Evolutionary conservation across 2,888 invertebrate genomes (phyloP), one percentile per base, ranked within the genome.

Genomic region (Tridacna crocea): DNA sequence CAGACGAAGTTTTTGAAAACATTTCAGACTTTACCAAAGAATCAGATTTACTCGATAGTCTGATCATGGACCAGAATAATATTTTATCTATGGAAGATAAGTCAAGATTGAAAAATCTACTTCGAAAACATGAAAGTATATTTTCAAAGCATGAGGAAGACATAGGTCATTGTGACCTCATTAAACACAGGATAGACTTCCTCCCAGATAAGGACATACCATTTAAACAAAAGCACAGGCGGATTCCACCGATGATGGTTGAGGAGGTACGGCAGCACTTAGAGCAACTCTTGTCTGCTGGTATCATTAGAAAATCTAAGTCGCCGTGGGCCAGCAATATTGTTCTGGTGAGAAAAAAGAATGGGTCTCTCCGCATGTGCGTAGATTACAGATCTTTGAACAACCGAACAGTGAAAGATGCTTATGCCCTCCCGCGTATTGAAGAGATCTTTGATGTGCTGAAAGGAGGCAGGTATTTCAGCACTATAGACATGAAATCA

Each of bases 361-460:
- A n/a, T n/a, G n/a, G n/a, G n/a, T n/a, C n/a, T n/a, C n/a, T n/a
- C n/a, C n/a, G n/a, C n/a, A n/a, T n/a, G n/a, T n/a, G n/a, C n/a
- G n/a, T n/a, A n/a, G n/a, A n/a, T n/a, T n/a, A n/a, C n/a, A n/a
- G n/a, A n/a, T n/a, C n/a, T n/a, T n/a, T n/a, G n/a, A n/a, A n/a
- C n/a, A n/a, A n/a, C n/a, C n/a, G n/a, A n/a, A n/a, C n/a, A n/a
- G n/a, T n/a, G n/a, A n/a, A n/a, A n/a, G n/a, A n/a, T n/a, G n/a
- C n/a, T n/a, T n/a, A n/a, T n/a, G n/a, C n/a, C n/a, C n/a, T n/a
- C n/a, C n/a, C n/a, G n/a, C 27, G 79, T 6, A 75, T 74, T 19
- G 79, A 79, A 17, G 79, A 79, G n/a, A 36, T 79, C 0, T 79
- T 79, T 65, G 75, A 79, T 17, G 55, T 65, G 24, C 24, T 79